Percentiles rank a stretch among this genome's conserved stretches.
Evolutionary conservation across 2,113 vertebrate species (phyloP).

Genomic region (Grantiella picta): DNA sequence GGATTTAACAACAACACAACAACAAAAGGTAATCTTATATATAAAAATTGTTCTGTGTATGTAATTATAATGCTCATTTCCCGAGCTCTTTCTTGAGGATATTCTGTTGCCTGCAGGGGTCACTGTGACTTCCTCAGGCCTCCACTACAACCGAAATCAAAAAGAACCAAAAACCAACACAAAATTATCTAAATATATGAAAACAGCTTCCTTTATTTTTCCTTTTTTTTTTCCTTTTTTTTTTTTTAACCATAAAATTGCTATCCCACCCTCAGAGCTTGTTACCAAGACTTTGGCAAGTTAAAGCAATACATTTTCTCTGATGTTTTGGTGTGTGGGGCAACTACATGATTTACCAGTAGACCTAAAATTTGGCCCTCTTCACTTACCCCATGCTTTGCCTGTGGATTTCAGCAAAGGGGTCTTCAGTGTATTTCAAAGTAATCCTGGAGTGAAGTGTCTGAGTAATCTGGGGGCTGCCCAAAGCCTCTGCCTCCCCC

Average conservation of each 20-base stretch:
- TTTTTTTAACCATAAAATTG: not conserved
- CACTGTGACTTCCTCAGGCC: not conserved
- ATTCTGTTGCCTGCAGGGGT: not conserved
- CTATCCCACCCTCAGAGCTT: not conserved
- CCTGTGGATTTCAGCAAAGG: not conserved
- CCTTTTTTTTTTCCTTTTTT: not conserved
- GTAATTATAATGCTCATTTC: not conserved
- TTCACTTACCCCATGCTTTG: not conserved
- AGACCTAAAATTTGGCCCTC: not conserved
- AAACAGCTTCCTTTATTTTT: not conserved
- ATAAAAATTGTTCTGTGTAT: not conserved
- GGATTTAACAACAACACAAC: not conserved
- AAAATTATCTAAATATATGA: not conserved
- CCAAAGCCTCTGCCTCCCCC: not conserved
- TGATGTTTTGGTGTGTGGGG: not conserved
- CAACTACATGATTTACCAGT: not conserved
- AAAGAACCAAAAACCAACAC: not conserved
- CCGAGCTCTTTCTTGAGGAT: not conserved
- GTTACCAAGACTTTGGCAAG: not conserved
- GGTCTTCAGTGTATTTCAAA: not conserved
- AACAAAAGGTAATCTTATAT: not conserved
- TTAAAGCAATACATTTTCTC: not conserved
- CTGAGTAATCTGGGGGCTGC: not conserved
- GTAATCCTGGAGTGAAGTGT: not conserved
- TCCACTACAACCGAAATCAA: not conserved